phyloP scores from a whole-genome alignment of 2,888 invertebrate genomes.

The Apamea epomidion region DNA sequence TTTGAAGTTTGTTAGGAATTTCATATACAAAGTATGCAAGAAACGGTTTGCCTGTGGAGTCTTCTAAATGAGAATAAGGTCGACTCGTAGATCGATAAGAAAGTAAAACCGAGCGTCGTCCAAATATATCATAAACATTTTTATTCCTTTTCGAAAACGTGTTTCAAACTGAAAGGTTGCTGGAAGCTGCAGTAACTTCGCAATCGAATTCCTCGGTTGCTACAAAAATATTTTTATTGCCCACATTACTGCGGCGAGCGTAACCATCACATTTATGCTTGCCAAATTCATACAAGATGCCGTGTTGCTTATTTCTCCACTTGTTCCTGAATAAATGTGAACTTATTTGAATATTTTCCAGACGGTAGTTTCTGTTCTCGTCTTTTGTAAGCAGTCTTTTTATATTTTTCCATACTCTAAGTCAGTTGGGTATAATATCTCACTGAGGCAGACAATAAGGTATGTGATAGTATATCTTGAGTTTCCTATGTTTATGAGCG shows the following conservation, averaged over 20 bases:
- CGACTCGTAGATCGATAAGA: constrained; percentile 12
- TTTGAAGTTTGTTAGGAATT: constrained; percentile 29
- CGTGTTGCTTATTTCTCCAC: constrained; percentile 62
- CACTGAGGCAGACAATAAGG: constrained; percentile 41
- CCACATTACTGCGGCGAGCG: constrained; percentile 65
- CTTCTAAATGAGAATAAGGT: constrained; percentile 24
- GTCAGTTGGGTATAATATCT: constrained; percentile 58
- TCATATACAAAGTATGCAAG: constrained; percentile 17
- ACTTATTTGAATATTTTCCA: constrained; percentile 71
- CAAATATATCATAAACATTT: constrained; percentile 38
- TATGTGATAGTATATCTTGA: constrained; percentile 30
- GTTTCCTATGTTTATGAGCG: constrained; percentile 34
- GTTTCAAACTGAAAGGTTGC: constrained; percentile 33
- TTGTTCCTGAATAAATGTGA: constrained; percentile 69
- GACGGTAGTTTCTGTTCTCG: constrained; percentile 39
- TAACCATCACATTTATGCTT: constrained; percentile 71
- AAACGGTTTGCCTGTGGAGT: constrained; percentile 7
- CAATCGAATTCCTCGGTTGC: constrained; percentile 42
- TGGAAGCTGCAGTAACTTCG: constrained; percentile 32
- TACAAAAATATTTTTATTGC: constrained; percentile 67
- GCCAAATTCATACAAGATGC: constrained; percentile 67
- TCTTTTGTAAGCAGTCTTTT: constrained; percentile 48
- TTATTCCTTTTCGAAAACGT: constrained; percentile 30
- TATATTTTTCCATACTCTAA: constrained; percentile 48
- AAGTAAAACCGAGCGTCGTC: constrained; percentile 24